Base-by-base conservation (phyloP, 2,797 vertebrate species). In the Anolis apletophallus region DNA sequence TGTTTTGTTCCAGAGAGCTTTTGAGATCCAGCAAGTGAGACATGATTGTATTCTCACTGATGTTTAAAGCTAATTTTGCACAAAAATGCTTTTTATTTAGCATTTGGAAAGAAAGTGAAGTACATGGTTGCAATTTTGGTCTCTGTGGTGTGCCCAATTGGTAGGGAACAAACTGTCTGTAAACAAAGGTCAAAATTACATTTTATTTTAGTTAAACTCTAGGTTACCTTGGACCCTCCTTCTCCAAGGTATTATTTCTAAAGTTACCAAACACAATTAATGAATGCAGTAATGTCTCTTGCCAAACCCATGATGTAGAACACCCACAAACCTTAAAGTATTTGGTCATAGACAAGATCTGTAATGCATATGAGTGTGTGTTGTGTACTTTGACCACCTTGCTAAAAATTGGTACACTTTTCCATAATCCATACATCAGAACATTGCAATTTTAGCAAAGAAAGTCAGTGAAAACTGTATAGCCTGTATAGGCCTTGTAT, bases 1-100 rank as follows among this genome's bases (percentile, higher is more conserved):
- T 86, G 79, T 29, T 87, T 34, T 77, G 72, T 83, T 40, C 32
- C 40, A 86, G 76, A 90, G 90, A 93, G 85, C 90, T 84, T 85
- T 68, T 88, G 90, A 92, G 84, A 86, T 86, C 9, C 75, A 88
- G 61, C 83, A 87, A 90, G 91, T 83, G 26, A 86, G 88, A 93
- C 19, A 52, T 89, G 73, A 8, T 90, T 90, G 11, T 79, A 80
- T 80, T 90, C 90, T 50, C 89, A 89, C 85, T 85, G 46, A 3
- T 88, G 86, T 90, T 91, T 92, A 83, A 46, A 84, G 84, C 87
- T 90, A 89, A 84, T 91, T 93, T 93, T 92, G 59, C 76, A 88
- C 86, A 72, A 88, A 71, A 82, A 88, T 57, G 54, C 17, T 64
- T 91, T 86, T 74, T 88, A 29, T 68, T 90, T 90, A 86, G 76